phyloP scores from a whole-genome alignment of 2,113 vertebrate genomes.

The Pyrgilauda ruficollis region DNA sequence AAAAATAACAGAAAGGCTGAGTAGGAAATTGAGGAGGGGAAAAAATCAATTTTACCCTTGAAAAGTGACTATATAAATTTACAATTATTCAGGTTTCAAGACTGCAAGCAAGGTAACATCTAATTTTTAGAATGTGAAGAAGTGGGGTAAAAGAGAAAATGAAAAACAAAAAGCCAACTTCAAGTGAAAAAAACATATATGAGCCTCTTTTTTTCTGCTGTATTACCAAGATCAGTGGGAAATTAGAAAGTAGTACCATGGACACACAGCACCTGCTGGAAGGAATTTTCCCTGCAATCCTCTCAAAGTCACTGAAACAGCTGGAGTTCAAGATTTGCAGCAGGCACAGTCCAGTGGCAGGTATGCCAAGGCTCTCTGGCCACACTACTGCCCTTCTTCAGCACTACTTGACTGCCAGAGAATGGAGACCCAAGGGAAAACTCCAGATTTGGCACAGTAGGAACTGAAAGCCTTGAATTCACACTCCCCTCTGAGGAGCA shows the following conservation, averaged over 20 bases:
- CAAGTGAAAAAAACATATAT: neutral
- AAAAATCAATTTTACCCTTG: neutral
- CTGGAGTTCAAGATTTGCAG: neutral
- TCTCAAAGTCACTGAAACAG: neutral
- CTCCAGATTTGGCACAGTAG: neutral
- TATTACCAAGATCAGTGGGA: neutral
- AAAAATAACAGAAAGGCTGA: neutral
- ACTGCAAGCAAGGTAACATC: fast-evolving
- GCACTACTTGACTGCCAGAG: neutral
- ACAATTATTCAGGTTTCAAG: neutral
- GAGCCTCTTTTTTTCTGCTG: neutral
- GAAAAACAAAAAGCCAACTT: neutral
- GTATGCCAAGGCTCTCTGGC: neutral
- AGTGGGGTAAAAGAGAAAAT: neutral
- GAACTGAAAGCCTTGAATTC: neutral
- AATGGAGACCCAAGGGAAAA: neutral
- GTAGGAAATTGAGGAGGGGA: neutral
- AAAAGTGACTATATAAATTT: neutral
- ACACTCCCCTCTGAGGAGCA: neutral
- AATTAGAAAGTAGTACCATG: neutral
- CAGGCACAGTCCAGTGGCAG: neutral
- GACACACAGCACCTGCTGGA: neutral
- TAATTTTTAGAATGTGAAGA: neutral
- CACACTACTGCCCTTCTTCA: neutral
- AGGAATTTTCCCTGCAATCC: neutral